phyloP scores from a whole-genome alignment of 2,797 vertebrate genomes.

The Sebastes vulpes region DNA sequence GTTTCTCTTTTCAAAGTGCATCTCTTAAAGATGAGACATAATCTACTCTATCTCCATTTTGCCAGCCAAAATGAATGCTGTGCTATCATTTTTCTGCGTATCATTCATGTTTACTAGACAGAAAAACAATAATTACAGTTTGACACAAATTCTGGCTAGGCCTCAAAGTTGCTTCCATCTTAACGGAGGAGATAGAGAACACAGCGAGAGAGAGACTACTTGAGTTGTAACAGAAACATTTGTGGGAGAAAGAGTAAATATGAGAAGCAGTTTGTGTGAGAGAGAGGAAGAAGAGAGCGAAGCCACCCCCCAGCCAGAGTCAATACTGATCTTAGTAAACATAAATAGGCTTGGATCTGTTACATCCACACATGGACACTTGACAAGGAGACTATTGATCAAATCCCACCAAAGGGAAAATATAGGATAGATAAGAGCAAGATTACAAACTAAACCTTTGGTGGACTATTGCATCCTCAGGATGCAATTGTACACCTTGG shows the following conservation, averaged over 20 bases:
- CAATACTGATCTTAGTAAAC: conserved; percentile 72
- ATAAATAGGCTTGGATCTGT: conserved; percentile 70
- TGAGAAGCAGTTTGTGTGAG: background rate
- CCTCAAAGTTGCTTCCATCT: conserved; percentile 7
- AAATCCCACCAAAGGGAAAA: conserved; percentile 51
- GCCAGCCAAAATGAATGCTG: background rate
- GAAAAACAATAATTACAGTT: background rate
- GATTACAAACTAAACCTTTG: conserved; percentile 15
- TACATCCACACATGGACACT: conserved; percentile 56
- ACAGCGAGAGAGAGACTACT: background rate
- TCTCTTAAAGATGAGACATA: background rate
- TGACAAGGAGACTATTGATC: conserved; percentile 70
- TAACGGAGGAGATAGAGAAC: background rate
- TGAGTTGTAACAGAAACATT: background rate
- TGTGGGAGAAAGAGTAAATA: conserved; percentile 9
- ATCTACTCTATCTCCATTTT: background rate
- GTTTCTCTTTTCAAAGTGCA: background rate
- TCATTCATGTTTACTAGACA: background rate
- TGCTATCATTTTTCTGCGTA: background rate
- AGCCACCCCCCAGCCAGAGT: conserved; percentile 61
- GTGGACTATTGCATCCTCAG: background rate
- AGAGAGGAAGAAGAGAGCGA: conserved; percentile 15
- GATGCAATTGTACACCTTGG: too few species aligned
- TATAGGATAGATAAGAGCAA: conserved; percentile 29
- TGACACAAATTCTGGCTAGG: background rate